Evolutionary conservation across 2,888 invertebrate genomes (phyloP).

Genomic region (Aethes cnicana): DNA sequence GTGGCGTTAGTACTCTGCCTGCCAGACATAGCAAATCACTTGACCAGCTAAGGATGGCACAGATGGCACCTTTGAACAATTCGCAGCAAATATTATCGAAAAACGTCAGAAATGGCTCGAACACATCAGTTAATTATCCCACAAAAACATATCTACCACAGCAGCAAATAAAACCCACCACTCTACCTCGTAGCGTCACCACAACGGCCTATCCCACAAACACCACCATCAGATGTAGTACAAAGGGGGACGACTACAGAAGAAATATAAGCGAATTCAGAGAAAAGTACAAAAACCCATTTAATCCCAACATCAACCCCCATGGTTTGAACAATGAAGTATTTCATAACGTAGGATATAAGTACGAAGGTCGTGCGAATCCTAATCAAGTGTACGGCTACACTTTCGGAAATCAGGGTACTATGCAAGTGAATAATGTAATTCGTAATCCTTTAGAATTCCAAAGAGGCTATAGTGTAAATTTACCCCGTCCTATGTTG

Average conservation of each 20-base stretch:
- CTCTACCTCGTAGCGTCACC: slow-evolving; percentile 75
- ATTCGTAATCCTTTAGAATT: slow-evolving; percentile 82
- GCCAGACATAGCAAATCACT: slow-evolving; percentile 91
- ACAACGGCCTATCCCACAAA: slow-evolving; percentile 72
- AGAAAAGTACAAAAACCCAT: slow-evolving; percentile 84
- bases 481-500: slow-evolving; percentile 82
- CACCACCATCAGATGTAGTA: slow-evolving; percentile 66
- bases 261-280: slow-evolving; percentile 84
- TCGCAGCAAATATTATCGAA: slow-evolving; percentile 58
- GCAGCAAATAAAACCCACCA: slow-evolving; percentile 73
- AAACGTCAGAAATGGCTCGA: slow-evolving; percentile 64
- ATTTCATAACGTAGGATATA: slow-evolving; percentile 73
- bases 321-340: slow-evolving; percentile 71
- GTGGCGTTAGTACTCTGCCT: slow-evolving; percentile 82
- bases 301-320: slow-evolving; percentile 61
- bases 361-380: slow-evolving; percentile 70
- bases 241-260: slow-evolving; percentile 80
- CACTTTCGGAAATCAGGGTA: slow-evolving; percentile 81
- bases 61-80: slow-evolving; percentile 62
- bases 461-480: slow-evolving; percentile 81
- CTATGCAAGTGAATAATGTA: slow-evolving; percentile 73
- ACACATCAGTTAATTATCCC: slow-evolving; percentile 73
- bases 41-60: slow-evolving; percentile 87
- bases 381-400: slow-evolving; percentile 77
- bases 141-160: slow-evolving; percentile 67